Percentiles rank a stretch among this genome's conserved stretches.
Conservation (phyloP, 2,113 vertebrate genomes). For the Percopsis transmontana region DNA sequence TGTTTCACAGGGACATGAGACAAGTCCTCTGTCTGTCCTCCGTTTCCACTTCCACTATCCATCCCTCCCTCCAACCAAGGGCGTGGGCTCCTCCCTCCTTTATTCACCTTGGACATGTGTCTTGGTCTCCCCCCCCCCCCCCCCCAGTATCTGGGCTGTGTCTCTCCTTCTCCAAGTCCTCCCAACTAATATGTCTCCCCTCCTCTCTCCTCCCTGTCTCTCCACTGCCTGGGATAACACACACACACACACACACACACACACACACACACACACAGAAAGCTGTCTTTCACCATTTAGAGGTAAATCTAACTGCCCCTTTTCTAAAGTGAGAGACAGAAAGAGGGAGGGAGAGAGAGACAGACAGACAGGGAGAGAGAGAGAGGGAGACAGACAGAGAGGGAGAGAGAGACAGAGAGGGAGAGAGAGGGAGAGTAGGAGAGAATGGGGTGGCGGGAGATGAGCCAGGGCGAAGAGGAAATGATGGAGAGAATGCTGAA, state of each 20-base stretch:
- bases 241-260: no score
- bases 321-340: constrained; percentile 21
- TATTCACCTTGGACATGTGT: constrained; percentile 56
- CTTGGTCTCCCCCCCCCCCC: no score
- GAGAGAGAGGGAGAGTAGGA: background rate
- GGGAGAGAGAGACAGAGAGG: background rate
- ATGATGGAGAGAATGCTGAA: background rate
- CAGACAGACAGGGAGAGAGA: background rate
- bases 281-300: constrained; percentile 39
- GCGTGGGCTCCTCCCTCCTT: constrained; percentile 21
- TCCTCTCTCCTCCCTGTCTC: constrained; percentile 6
- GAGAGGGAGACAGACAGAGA: background rate
- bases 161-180: background rate
- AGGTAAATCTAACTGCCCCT: constrained; percentile 50
- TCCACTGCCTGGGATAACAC: constrained; percentile 40
- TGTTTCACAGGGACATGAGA: constrained; percentile 44
- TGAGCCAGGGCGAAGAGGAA: background rate
- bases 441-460: background rate
- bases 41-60: background rate
- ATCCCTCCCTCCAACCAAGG: constrained; percentile 26
- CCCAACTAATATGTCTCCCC: constrained; percentile 2
- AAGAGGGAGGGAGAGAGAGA: constrained; percentile 3
- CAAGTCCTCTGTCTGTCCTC: constrained; percentile 51
- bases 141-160: background rate
- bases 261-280: constrained; percentile 28